A percentile compares a stretch with the other conserved stretches of the same genome.
Conservation (phyloP, 1,140 invertebrate species). For the Pseudomyrmex pallidus region DNA sequence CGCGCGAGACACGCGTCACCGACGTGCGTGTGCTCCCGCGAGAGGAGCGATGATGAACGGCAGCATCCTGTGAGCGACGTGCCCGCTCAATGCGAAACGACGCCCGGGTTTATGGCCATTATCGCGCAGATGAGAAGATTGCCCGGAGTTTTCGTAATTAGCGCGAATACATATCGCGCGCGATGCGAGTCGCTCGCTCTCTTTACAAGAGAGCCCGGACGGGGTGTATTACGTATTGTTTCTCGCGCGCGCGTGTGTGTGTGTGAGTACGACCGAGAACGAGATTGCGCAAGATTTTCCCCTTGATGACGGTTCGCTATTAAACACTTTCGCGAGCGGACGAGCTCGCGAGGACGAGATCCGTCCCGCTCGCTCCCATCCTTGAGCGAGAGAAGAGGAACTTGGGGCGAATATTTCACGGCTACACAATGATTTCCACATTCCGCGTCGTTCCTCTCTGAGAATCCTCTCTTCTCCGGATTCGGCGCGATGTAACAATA, state of each 20-base stretch:
- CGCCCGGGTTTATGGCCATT: slow-evolving; percentile 47
- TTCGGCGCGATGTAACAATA: background rate
- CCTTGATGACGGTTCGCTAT: background rate
- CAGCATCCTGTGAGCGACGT: slow-evolving; percentile 73
- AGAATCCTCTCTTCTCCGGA: background rate
- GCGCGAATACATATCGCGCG: slow-evolving; percentile 5
- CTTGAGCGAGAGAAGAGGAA: slow-evolving; percentile 26
- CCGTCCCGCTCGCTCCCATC: background rate
- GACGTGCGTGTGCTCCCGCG: slow-evolving; percentile 61
- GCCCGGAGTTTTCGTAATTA: slow-evolving; percentile 68
- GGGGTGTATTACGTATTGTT: slow-evolving; percentile 23
- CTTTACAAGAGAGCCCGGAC: no score
- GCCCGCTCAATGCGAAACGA: slow-evolving; percentile 57
- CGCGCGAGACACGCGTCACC: slow-evolving; percentile 59
- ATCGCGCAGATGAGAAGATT: slow-evolving; percentile 74
- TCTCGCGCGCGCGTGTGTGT: background rate
- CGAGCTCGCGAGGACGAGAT: background rate
- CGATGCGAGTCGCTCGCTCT: background rate
- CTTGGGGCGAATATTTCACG: slow-evolving; percentile 24
- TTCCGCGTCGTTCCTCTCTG: background rate
- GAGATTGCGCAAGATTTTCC: background rate
- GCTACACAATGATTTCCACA: background rate
- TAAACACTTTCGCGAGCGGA: slow-evolving; percentile 29
- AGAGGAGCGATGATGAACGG: slow-evolving; percentile 70
- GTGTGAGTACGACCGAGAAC: background rate